Evolutionary conservation across 2,888 invertebrate species (phyloP), one percentile per base, ranked within the genome.

Genomic region (Elysia crispata): DNA sequence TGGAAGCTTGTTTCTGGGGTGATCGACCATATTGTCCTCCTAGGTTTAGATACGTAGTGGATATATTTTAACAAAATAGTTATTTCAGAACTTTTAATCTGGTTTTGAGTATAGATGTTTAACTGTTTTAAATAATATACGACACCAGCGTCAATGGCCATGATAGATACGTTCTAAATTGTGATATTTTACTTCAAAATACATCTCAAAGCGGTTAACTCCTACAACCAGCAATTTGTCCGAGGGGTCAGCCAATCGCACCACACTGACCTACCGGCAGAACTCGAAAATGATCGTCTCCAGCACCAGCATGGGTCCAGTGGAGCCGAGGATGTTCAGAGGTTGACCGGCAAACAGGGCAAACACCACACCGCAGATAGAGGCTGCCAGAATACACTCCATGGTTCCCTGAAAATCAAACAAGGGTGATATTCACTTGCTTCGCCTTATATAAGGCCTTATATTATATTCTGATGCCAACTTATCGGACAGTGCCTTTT

Each of bases 281-380:
- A 98, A 97, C 90, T 97, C 97, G 92, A 95, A 98, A 74, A 98
- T 96, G 88, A 99, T 99, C 20, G 97, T 97, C 93, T 93, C 93
- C 85, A 93, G 90, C 1, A 93, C 91, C 62, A 93, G 87, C 83
- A 93, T 91, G 28, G 93, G 93, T 1, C 93, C 93, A 0, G 93
- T 93, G 69, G 91, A 91, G 64, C 90, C 90, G 28, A 90, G 86
- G 23, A 93, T 91, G 76, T 92, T 91, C 18, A 93, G 86, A 1
- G 93, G 93, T 81, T 93, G 93, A 0, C 92, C 93, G 69, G 92
- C 84, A 77, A 92, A 91, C 69, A 92, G 82, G 20, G 90, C 89
- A 82, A 89, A 91, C 54, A 90, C 64, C 20, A 90, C 85, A 13
- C 91, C 93, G 50, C 89, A 90, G 25, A 92, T 85, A 1, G 91